Evolutionary conservation across 2,888 invertebrate species (phyloP), one percentile per base, ranked within the genome.

Genomic region (Eurytoma californica): DNA sequence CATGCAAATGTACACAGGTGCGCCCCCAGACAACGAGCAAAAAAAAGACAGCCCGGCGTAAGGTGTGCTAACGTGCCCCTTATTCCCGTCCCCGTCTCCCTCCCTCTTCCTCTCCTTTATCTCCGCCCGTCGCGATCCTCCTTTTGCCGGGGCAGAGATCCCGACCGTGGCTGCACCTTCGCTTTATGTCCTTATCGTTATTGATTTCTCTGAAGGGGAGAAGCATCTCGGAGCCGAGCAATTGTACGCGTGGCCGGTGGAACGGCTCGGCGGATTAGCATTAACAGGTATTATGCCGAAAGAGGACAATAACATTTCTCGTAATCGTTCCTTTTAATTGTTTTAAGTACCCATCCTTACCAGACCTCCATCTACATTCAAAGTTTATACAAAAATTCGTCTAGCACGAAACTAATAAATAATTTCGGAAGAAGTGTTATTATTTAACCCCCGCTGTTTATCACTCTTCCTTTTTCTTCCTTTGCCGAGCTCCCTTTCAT

Each of bases 1-100:
- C 78, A 80, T 80, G 80, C 80, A 80, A 80, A 80, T 80, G 78
- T 57, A 77, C 72, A 77, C 77, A 82, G 80, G 81, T 81, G 75
- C 79, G 80, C 83, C 81, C 63, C 80, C 75, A 77, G 63, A 63
- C 69, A 14, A n/a, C 18, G 18, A n/a, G 39, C 3, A 4, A 39
- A 72, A 18, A 53, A 68, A 47, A 68, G 60, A 53, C 20, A 3
- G 66, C 70, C 66, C 60, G 39, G 79, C 57, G 72, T 66, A 67
- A 75, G 65, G 75, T 75, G 78, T 72, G 73, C 55, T 55, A n/a
- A 28, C 69, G 20, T 14, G 47, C 58, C 61, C 3, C 47, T 66
- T 66, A 28, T 58, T 75, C 60, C 14, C 57, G 18, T 66, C 24
- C 12, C 16, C 49, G 18, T 18, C 4, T 49, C 14, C 60, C 30